Evolutionary conservation across 2,888 invertebrate genomes (phyloP).

Genomic region (Idaea dimidiata): DNA sequence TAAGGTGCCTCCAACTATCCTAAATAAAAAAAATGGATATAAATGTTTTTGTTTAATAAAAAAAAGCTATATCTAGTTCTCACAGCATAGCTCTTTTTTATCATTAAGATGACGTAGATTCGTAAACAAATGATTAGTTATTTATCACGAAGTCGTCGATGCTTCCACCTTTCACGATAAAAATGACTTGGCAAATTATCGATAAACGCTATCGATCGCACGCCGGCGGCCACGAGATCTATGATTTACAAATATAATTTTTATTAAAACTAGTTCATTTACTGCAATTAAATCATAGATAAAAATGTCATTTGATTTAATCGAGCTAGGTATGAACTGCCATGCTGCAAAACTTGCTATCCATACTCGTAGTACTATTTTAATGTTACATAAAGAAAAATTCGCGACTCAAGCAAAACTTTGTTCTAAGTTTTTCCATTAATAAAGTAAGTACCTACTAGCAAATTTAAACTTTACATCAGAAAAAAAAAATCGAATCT

Average conservation of each 20-base stretch:
- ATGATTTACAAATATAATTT: neutral
- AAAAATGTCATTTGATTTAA: too few relatives aligned
- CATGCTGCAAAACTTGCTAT: too few relatives aligned
- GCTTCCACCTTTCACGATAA: neutral
- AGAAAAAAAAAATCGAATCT: too few relatives aligned
- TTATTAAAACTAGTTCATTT: too few relatives aligned
- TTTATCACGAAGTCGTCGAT: neutral
- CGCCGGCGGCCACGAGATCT: neutral
- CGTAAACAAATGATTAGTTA: constrained; percentile 1
- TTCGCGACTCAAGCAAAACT: too few relatives aligned
- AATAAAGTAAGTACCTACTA: too few relatives aligned
- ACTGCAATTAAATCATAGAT: too few relatives aligned
- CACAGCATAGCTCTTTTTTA: neutral
- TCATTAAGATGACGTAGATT: neutral
- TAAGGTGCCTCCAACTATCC: neutral
- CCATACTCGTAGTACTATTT: too few relatives aligned
- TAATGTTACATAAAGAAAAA: too few relatives aligned
- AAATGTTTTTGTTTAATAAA: neutral
- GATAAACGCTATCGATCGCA: neutral
- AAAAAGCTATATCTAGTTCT: neutral
- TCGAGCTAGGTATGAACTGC: too few relatives aligned
- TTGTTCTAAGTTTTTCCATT: too few relatives aligned
- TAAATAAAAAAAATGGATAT: neutral
- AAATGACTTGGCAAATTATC: neutral
- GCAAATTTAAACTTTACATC: too few relatives aligned